Evolutionary conservation across 2,113 vertebrate genomes (phyloP), one percentile per base, ranked within the genome.

Genomic region (Mixornis gularis): DNA sequence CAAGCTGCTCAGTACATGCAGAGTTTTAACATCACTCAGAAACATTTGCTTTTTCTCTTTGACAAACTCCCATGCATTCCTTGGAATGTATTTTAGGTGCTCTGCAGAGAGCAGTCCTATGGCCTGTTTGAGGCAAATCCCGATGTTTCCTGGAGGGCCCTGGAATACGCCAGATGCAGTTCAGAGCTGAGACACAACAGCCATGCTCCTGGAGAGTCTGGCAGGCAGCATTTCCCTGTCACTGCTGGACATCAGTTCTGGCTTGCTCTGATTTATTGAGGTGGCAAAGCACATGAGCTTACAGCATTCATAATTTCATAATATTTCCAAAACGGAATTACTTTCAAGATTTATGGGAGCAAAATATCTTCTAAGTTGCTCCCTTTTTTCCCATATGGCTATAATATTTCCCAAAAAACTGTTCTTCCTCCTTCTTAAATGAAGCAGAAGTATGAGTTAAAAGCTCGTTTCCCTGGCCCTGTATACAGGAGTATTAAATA

Each of bases 21-120:
- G 56, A 38, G 38, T 13, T 43, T 58, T 44, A 80, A 72, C 40
- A 52, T 80, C 6, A 7, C 70, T 85, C 1, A 4, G 72, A 88
- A 91, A 38, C 82, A 26, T 83, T 70, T 62, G 20, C 40, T 83
- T 73, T 65, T 73, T 55, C 82, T 79, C 29, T 80, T 77, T 92
- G 82, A 85, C 82, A 93, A 19, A 83, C 52, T 95, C 92, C 92
- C 82, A 80, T 36, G 2, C 76, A 56, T 95, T 95, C 94, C 64
- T 95, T 88, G 85, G 90, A 93, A 88, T 60, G 82, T 83, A 90
- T 95, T 95, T 93, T 93, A 94, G 93, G 93, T 95, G 93, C 88
- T 95, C 68, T 90, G 76, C 82, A 55, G 88, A 88, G 69, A 90
- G 68, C 79, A 77, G 94, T 96, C 92, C 92, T 92, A 84, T 94